Evolutionary conservation across 2,888 invertebrate genomes (phyloP).

Genomic region (Phragmatobia fuliginosa): DNA sequence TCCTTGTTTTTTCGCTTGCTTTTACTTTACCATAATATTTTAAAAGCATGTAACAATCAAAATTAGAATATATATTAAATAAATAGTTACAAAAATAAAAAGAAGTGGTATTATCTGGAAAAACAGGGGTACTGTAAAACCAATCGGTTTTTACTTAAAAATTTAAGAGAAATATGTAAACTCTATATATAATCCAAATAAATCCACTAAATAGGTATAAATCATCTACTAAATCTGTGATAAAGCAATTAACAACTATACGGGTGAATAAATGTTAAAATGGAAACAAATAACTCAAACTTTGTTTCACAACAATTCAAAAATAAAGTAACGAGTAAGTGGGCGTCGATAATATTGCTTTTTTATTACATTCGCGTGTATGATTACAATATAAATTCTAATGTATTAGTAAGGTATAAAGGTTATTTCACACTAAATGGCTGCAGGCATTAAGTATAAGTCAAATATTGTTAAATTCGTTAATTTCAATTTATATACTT

Average conservation of each 20-base stretch:
- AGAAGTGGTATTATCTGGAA: too few species aligned
- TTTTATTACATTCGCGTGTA: conserved; percentile 41
- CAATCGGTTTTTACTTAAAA: too few species aligned
- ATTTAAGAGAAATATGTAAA: too few species aligned
- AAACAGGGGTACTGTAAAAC: too few species aligned
- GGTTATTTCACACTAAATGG: background rate
- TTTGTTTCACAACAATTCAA: background rate
- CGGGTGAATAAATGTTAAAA: background rate
- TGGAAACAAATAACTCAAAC: background rate
- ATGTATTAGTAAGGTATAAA: conserved; percentile 26
- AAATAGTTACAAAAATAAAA: too few species aligned
- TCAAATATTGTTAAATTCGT: too few species aligned
- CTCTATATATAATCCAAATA: background rate
- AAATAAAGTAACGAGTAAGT: conserved; percentile 20
- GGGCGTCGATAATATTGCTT: conserved; percentile 24
- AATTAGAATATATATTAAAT: too few species aligned
- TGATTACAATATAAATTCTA: conserved; percentile 21
- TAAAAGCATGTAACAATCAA: too few species aligned
- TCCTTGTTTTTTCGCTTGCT: too few species aligned
- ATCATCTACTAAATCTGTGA: background rate
- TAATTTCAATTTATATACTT: too few species aligned
- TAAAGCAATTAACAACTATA: background rate
- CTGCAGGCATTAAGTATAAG: too few species aligned
- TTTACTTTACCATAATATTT: too few species aligned
- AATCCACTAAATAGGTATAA: background rate